Conservation (phyloP, 2,888 invertebrate species). For the Euphydryas editha region DNA sequence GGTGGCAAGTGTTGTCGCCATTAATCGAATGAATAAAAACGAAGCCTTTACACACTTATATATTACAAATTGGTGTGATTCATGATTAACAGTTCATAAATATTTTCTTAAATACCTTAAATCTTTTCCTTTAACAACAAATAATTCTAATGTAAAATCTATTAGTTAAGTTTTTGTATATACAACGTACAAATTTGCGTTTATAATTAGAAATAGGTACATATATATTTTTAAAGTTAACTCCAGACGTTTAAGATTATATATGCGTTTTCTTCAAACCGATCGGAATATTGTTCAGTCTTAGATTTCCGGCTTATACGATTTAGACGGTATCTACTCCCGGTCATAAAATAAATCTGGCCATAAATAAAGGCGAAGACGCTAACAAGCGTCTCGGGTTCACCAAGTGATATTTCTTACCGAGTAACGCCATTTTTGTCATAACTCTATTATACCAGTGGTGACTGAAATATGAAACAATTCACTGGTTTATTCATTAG, state of each 20-base stretch:
- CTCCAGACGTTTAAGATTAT: neutral
- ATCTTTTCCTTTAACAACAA: neutral
- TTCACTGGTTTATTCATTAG: constrained; percentile 66
- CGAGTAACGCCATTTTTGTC: constrained; percentile 76
- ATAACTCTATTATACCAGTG: constrained; percentile 79
- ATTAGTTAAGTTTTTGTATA: too few relatives aligned
- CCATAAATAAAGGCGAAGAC: constrained; percentile 81
- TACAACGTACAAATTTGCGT: too few relatives aligned
- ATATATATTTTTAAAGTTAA: neutral
- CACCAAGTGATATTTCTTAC: constrained; percentile 79
- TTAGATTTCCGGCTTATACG: constrained; percentile 62
- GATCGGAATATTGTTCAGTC: constrained; percentile 60
- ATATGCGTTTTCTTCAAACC: constrained; percentile 43
- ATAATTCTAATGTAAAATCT: neutral
- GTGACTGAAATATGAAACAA: constrained; percentile 74
- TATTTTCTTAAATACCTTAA: constrained; percentile 13
- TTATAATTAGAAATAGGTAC: too few relatives aligned
- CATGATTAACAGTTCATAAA: constrained; percentile 31
- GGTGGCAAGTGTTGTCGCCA: constrained; percentile 27
- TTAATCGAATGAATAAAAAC: constrained; percentile 33
- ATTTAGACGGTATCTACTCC: constrained; percentile 63
- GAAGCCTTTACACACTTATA: constrained; percentile 35
- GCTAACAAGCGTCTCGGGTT: constrained; percentile 84
- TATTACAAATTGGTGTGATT: constrained; percentile 34
- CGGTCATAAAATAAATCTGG: constrained; percentile 83